Evolutionary conservation across 1,140 invertebrate species (phyloP).

Genomic region (Drosophila navojoa): DNA sequence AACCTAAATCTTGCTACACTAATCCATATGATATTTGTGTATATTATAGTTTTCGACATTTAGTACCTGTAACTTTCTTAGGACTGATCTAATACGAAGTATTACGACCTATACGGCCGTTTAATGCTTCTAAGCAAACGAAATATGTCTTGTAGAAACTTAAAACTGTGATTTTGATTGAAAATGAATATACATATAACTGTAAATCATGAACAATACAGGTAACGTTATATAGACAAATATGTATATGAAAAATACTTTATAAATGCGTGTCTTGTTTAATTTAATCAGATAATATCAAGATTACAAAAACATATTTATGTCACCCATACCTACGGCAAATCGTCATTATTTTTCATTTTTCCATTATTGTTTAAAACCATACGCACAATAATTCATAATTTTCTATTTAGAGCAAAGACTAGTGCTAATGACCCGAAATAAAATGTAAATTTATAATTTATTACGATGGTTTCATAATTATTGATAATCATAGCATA

Average conservation of each 20-base stretch:
- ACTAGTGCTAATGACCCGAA: conserved; percentile 6
- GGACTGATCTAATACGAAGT: conserved; percentile 40
- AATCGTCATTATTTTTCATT: conserved; percentile 41
- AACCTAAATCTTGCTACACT: conserved; percentile 34
- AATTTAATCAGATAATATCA: conserved; percentile 14
- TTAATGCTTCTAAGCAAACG: conserved; percentile 30
- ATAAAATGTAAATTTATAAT: conserved; percentile 28
- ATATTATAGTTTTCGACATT: conserved; percentile 26
- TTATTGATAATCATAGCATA: conserved; percentile 9
- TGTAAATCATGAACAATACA: conserved; percentile 45
- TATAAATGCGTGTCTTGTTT: conserved; percentile 30
- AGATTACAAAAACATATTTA: conserved; percentile 23
- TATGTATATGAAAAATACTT: conserved; percentile 26
- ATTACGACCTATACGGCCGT: conserved; percentile 26
- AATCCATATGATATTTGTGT: conserved; percentile 37
- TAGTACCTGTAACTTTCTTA: conserved; percentile 42
- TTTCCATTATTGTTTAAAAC: conserved; percentile 46
- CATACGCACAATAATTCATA: conserved; percentile 25
- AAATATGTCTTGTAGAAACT: conserved; percentile 38
- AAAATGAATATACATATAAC: conserved; percentile 35
- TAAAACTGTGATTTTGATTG: conserved; percentile 48
- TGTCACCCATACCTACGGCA: conserved; percentile 35
- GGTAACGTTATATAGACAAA: conserved; percentile 41
- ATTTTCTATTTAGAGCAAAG: conserved; percentile 8
- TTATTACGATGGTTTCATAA: conserved; percentile 23